phyloP scores from a whole-genome alignment of 2,888 invertebrate species.

The Drosophila limbata region DNA sequence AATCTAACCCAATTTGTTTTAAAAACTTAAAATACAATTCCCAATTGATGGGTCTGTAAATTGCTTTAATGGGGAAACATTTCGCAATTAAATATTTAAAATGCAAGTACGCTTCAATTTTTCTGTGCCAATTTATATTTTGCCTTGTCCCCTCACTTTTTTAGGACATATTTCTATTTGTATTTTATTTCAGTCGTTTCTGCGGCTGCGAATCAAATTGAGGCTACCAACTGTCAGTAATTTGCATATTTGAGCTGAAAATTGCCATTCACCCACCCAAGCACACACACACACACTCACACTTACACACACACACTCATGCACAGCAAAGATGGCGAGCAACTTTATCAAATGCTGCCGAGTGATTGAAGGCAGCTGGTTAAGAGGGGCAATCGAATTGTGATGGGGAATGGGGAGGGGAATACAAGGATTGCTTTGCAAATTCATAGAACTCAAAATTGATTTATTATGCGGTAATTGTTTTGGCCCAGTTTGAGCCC shows the following conservation, averaged over 20 bases:
- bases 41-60: conserved; percentile 30
- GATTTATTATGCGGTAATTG: conserved; percentile 84
- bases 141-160: conserved; percentile 11
- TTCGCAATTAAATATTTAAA: conserved; percentile 74
- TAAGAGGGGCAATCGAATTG: conserved; percentile 10
- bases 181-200: conserved; percentile 39
- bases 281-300: neutral
- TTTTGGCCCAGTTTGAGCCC: conserved; percentile 77
- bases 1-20: conserved; percentile 24
- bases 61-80: conserved; percentile 32
- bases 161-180: conserved; percentile 43
- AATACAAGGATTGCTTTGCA: conserved; percentile 54
- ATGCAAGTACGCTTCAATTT: conserved; percentile 58
- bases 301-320: neutral
- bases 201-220: conserved; percentile 68
- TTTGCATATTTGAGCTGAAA: conserved; percentile 76
- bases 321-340: conserved; percentile 38
- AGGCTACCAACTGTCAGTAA: conserved; percentile 77
- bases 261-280: conserved; percentile 50
- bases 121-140: conserved; percentile 43
- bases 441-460: conserved; percentile 78
- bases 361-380: conserved; percentile 62
- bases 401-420: neutral
- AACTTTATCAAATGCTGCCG: conserved; percentile 49
- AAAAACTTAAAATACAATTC: conserved; percentile 43